Evolutionary conservation across 1,140 invertebrate genomes (phyloP).

Genomic region (Zelostemma sp.): DNA sequence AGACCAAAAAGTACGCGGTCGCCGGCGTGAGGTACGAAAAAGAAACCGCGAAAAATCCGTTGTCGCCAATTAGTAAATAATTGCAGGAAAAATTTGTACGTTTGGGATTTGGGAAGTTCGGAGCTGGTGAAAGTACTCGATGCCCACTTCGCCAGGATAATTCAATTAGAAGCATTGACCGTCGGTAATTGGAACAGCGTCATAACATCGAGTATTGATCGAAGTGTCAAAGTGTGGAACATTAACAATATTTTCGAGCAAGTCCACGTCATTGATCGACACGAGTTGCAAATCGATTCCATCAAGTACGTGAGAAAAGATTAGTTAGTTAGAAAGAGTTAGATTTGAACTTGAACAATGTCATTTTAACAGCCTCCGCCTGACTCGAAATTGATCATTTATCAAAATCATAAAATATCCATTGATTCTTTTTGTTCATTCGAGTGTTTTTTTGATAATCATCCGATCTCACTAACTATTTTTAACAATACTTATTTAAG

Average conservation of each 20-base stretch:
- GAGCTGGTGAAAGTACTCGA: constrained; percentile 93
- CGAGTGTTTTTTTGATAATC: too few species aligned
- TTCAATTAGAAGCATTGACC: constrained; percentile 88
- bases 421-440: too few species aligned
- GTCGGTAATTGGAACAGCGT: constrained; percentile 94
- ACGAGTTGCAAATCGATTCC: constrained; percentile 95
- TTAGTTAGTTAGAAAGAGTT: too few species aligned
- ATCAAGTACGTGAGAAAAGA: constrained; percentile 84
- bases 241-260: constrained; percentile 99
- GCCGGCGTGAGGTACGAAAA: constrained; percentile 85
- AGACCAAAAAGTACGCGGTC: constrained; percentile 91
- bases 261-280: constrained; percentile 94
- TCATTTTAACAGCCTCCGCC: too few species aligned
- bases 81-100: constrained; percentile 93
- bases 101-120: constrained; percentile 86
- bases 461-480: too few species aligned
- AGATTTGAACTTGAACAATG: too few species aligned
- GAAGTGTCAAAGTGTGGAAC: constrained; percentile 99
- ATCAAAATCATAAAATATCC: too few species aligned
- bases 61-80: background rate
- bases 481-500: too few species aligned
- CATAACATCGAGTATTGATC: constrained; percentile 96
- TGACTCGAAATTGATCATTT: too few species aligned
- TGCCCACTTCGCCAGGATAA: constrained; percentile 97
- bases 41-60: background rate